phyloP scores from a whole-genome alignment of 1,140 invertebrate genomes.

The Linepithema humile region DNA sequence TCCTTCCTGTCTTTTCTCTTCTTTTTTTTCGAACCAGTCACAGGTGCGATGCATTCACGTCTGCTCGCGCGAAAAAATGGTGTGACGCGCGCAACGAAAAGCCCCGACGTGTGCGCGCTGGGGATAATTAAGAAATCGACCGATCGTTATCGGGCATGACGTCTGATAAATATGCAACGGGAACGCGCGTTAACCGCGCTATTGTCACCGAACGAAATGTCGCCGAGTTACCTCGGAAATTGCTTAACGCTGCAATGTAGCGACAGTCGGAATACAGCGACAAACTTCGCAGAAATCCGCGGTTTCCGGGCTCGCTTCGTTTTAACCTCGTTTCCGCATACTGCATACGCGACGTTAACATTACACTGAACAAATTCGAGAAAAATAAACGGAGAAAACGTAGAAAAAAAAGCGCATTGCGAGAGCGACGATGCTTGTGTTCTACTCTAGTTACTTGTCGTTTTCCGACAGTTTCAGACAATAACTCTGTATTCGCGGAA shows the following conservation, averaged over 20 bases:
- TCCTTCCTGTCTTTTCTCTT: neutral
- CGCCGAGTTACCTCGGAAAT: slow-evolving; percentile 60
- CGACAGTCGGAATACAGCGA: slow-evolving; percentile 12
- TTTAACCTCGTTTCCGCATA: slow-evolving; percentile 12
- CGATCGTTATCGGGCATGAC: slow-evolving; percentile 74
- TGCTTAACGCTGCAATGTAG: slow-evolving; percentile 54
- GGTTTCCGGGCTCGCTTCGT: neutral
- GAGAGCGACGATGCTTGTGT: slow-evolving; percentile 13
- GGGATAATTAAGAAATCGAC: slow-evolving; percentile 71
- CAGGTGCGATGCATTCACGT: slow-evolving; percentile 7
- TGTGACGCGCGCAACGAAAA: slow-evolving; percentile 9
- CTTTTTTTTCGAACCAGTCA: neutral
- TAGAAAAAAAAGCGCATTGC: slow-evolving; percentile 10
- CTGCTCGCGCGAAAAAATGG: slow-evolving; percentile 15
- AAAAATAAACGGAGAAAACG: neutral
- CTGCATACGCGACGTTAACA: neutral
- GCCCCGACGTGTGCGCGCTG: neutral
- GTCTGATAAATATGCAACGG: slow-evolving; percentile 73
- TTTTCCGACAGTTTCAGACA: slow-evolving; percentile 17
- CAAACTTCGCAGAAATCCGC: slow-evolving; percentile 45
- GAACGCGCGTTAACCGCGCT: slow-evolving; percentile 39
- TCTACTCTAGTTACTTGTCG: slow-evolving; percentile 29
- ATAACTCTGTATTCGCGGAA: neutral
- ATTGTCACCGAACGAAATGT: slow-evolving; percentile 50
- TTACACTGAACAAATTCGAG: neutral